phyloP scores from a whole-genome alignment of 2,888 invertebrate genomes.

The Tipula unca region DNA sequence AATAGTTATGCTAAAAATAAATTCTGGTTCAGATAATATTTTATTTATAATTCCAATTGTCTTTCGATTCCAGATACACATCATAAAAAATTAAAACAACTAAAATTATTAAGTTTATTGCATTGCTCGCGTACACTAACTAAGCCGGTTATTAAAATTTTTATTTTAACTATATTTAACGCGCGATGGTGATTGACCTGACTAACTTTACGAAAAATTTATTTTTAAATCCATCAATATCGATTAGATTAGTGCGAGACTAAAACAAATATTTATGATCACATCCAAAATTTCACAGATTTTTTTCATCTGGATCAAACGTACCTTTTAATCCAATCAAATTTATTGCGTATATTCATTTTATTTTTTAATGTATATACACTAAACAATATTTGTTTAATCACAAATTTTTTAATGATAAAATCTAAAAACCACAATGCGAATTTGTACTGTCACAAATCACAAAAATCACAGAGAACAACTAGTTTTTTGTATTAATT shows the following conservation, averaged over 20 bases:
- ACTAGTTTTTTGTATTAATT: constrained; percentile 8
- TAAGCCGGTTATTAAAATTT: not conserved
- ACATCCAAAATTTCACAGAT: not conserved
- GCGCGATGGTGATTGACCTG: constrained; percentile 1
- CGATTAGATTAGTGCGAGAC: not conserved
- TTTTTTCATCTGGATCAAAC: not conserved
- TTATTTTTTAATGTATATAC: not conserved
- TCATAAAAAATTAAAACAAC: not conserved
- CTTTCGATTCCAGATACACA: not conserved
- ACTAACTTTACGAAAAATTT: not conserved
- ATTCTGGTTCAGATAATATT: not conserved
- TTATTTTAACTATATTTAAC: not conserved
- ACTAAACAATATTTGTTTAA: not conserved
- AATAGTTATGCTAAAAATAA: not conserved
- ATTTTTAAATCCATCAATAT: not conserved
- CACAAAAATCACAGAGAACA: not conserved
- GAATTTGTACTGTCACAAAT: not conserved
- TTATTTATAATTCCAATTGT: not conserved
- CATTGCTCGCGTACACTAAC: not conserved
- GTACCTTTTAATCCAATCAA: not conserved
- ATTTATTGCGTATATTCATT: not conserved
- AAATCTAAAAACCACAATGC: not conserved
- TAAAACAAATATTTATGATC: not conserved
- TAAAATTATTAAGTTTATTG: not conserved
- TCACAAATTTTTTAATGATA: not conserved